Evolutionary conservation across 2,797 vertebrate species (phyloP), one percentile per base, ranked within the genome.

Genomic region (Caiman crocodilus): DNA sequence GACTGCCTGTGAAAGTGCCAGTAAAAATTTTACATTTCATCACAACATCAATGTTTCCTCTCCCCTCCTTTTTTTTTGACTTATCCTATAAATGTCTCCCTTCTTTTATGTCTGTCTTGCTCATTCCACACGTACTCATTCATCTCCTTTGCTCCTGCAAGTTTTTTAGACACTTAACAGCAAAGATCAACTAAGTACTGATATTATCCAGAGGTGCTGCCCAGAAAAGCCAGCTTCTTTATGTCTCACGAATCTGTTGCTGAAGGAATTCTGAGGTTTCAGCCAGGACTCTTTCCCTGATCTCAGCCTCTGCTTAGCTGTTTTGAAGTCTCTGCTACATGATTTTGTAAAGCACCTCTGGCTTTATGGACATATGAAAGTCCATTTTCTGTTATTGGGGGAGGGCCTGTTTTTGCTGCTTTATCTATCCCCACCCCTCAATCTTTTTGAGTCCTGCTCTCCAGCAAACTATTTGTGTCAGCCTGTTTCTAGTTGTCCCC

Each of bases 401-500:
- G 56, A n/a, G 82, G 84, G 57, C n/a, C 6, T 5, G 2, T 20
- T 76, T 85, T 78, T 55, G 69, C 35, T 71, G 20, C 59, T 91
- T 67, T 75, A 13, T 87, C 21, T 42, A 77, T 76, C 20, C 90
- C 81, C 50, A n/a, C 75, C 16, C 42, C 42, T 20, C 67, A 42
- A 23, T 42, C 12, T 71, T 90, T 93, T 93, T 96, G 88, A 89
- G 79, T 42, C 18, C 28, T 10, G 14, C 26, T 85, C 84, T 76
- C 93, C 95, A 88, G 84, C 85, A 87, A 50, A 26, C 9, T 55
- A 56, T 56, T 74, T 26, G 10, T 83, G 18, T 93, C 92, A 82
- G 14, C 71, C 75, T 94, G 92, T 75, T 87, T 65, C 79, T 82
- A 2, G 11, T 7, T 59, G 57, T 7, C 56, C 30, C 76, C 50